Conservation (phyloP, 2,797 vertebrate species). For the Myripristis jacobus region DNA sequence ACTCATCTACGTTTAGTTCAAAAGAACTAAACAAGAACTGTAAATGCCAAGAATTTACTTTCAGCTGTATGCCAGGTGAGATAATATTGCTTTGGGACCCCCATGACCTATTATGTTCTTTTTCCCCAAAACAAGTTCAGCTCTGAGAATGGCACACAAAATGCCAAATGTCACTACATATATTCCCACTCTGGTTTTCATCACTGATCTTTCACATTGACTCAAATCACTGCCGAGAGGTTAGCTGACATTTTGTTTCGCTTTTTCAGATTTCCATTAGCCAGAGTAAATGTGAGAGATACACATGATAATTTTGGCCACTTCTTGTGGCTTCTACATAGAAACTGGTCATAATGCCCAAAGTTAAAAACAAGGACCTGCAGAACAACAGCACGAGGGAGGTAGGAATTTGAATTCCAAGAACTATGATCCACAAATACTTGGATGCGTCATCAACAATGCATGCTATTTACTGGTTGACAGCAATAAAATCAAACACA, state of each 20-base stretch:
- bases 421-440: constrained; percentile 52
- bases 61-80: constrained; percentile 22
- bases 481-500: constrained; percentile 53
- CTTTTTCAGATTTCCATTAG: constrained; percentile 13
- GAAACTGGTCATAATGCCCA: constrained; percentile 68
- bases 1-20: constrained; percentile 4
- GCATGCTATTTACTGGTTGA: constrained; percentile 73
- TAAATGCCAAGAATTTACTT: constrained; percentile 38
- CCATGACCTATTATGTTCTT: constrained; percentile 52
- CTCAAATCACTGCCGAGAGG: constrained; percentile 31
- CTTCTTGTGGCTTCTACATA: constrained; percentile 31
- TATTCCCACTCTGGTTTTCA: constrained; percentile 36
- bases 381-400: constrained; percentile 53
- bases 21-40: constrained; percentile 20
- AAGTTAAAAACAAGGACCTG: constrained; percentile 48
- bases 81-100: constrained; percentile 65
- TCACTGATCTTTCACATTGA: constrained; percentile 58
- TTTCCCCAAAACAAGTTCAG: constrained; percentile 56
- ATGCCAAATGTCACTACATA: constrained; percentile 61
- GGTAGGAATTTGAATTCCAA: constrained; percentile 70
- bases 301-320: constrained; percentile 25
- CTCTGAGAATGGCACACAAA: constrained; percentile 52
- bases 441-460: constrained; percentile 44
- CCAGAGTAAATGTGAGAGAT: constrained; percentile 27
- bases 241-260: constrained; percentile 6